Base-by-base conservation (phyloP, 2,888 invertebrate genomes). In the Acleris cristana region DNA sequence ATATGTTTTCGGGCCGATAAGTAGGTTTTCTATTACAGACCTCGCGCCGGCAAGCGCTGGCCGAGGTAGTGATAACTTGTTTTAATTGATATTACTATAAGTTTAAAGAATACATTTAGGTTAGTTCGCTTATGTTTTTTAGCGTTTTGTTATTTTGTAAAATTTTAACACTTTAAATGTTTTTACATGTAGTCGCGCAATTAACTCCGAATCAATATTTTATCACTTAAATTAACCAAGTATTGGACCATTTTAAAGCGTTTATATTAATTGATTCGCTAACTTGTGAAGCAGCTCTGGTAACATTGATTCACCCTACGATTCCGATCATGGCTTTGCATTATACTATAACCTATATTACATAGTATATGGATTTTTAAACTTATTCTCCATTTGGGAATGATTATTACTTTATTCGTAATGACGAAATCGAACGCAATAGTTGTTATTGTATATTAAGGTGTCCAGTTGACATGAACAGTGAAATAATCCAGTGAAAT, bases 1-100 rank as follows among this genome's bases (percentile, higher is more conserved):
- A 93, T 93, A 93, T 93, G 92, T 93, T 93, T 92, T 90, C 87
- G 92, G 93, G 90, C 92, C 86, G 86, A 86, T 86, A 87, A 83
- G 83, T 88, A 88, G 86, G 86, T 86, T 86, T 86, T 87, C 85
- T 86, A 79, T 81, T 84, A 84, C 82, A 76, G 76, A 77, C 80
- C 76, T 72, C 70, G 71, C 69, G 70, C 72, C 73, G 70, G 67
- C 70, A 69, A 77, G 76, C 70, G 73, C 77, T 73, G 73, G 71
- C 75, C 77, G 79, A 82, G 85, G 81, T 82, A 83, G 87, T 88
- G 87, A 90, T 90, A 89, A 88, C 84, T 86, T 86, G 83, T 87
- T 87, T 83, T 88, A 86, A 87, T 88, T 88, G 86, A 89, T 92
- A 88, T 89, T 81, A 81, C 74, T 87, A 83, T 89, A 85, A 86